Base-by-base conservation (phyloP, 1,140 invertebrate genomes). In the Propsilocerus akamusi region DNA sequence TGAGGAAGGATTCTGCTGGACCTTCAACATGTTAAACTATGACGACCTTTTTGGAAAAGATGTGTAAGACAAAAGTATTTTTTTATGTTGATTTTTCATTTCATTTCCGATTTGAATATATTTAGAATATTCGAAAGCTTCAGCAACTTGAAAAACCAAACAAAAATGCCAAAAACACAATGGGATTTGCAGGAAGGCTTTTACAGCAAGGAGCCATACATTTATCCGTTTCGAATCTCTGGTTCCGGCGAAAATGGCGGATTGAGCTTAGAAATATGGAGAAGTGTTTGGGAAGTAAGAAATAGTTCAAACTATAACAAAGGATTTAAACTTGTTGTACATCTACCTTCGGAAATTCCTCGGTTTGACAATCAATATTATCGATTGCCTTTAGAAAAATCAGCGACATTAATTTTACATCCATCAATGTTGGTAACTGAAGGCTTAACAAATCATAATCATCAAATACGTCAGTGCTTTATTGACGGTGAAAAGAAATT, bases 61-160 rank as follows among this genome's bases (percentile, higher is more conserved):
- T 17, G 32, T 28, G 50, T 51, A 30, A 37, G 46, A 46, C 47
- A 53, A 47, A n/a, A 23, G 25, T 20, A 25, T 22, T 52, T 26
- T 49, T 28, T 46, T 53, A 11, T 30, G 53, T n/a, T 52, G 53
- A 25, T 52, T 47, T 26, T 48, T 26, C 8, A 50, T 49, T 30
- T 6, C 53, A 55, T 37, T 11, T 57, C 12, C 52, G 56, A 52
- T 53, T 55, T 48, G 51, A 51, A n/a, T 55, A 14, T 34, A 17
- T 24, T 24, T 49, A 26, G 23, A 23, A n/a, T 34, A n/a, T 25
- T 50, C 12, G 14, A 23, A 23, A 17, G 34, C 5, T 41, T 17
- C 14, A 17, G 22, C 10, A 41, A 41, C 11, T 20, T 41, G 22
- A 41, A 20, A 17, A 17, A 41, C 14, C 17, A 20, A 41, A 20